Evolutionary conservation across 2,888 invertebrate genomes (phyloP).

Genomic region (Troglohyphantes excavatus): DNA sequence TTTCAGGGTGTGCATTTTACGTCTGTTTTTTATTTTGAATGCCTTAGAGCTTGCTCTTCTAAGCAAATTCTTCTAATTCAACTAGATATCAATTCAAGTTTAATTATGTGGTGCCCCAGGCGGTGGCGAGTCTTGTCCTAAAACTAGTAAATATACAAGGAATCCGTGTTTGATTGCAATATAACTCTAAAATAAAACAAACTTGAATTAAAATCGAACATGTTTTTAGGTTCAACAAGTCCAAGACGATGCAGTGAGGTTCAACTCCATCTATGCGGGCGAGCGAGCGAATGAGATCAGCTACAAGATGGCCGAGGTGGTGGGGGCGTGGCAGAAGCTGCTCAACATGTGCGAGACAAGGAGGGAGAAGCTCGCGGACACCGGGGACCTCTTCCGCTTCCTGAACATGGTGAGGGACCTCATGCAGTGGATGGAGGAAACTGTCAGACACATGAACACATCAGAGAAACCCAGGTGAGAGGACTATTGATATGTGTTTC

Average conservation of each 20-base stretch:
- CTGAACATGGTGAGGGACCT: constrained; percentile 98
- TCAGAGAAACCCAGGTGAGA: constrained; percentile 97
- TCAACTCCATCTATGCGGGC: constrained; percentile 97
- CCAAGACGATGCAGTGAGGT: constrained; percentile 93
- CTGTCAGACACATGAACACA: constrained; percentile 98
- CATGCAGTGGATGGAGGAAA: constrained; percentile 99
- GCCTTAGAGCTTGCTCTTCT: no score
- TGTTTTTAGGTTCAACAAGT: constrained; percentile 90
- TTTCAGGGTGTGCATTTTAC: no score
- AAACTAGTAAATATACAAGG: no score
- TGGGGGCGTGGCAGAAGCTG: constrained; percentile 96
- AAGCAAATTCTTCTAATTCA: no score
- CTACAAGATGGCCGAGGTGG: constrained; percentile 95
- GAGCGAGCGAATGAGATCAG: constrained; percentile 98
- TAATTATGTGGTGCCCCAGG: no score
- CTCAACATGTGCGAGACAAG: constrained; percentile 92
- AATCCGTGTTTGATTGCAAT: no score
- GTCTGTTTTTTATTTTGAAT: no score
- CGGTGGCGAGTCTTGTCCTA: no score
- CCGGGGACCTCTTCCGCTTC: constrained; percentile 97
- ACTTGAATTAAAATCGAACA: no score
- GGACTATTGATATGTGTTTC: no score
- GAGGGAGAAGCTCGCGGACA: constrained; percentile 93
- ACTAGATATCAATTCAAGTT: no score
- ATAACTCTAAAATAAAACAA: no score